Evolutionary conservation across 2,888 invertebrate genomes (phyloP).

Genomic region (Aricia artaxerxes): DNA sequence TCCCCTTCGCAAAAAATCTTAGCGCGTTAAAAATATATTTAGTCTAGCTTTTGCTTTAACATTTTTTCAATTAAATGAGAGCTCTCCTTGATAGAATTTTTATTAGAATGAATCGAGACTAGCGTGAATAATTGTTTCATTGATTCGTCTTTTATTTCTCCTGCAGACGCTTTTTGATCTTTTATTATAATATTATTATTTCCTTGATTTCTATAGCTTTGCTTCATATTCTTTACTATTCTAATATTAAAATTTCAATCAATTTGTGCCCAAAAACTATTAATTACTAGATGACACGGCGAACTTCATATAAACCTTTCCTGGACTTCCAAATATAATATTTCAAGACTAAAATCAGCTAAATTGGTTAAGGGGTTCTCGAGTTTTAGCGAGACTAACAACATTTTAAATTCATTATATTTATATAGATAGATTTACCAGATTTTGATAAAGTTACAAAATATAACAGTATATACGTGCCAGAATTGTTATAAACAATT

Average conservation of each 20-base stretch:
- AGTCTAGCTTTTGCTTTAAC: constrained; percentile 33
- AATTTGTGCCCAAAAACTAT: neutral
- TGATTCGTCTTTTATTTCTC: constrained; percentile 4
- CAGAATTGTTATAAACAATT: neutral
- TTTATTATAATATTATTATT: neutral
- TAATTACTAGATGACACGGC: no score
- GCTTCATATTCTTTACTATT: neutral
- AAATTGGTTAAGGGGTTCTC: no score
- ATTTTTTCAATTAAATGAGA: constrained; percentile 34
- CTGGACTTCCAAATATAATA: no score
- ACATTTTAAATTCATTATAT: no score
- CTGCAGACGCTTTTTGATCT: neutral
- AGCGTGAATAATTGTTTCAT: constrained; percentile 27
- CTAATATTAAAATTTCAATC: neutral
- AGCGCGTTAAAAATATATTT: constrained; percentile 35
- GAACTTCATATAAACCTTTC: no score
- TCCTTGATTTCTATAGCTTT: neutral
- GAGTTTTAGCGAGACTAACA: no score
- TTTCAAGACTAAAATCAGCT: no score
- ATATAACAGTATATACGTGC: neutral
- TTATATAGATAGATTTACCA: neutral
- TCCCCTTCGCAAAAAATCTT: constrained; percentile 30
- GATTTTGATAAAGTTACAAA: neutral
- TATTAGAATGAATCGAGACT: constrained; percentile 28
- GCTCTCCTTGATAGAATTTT: constrained; percentile 32